A percentile compares a stretch with the other conserved stretches of the same genome.
phyloP scores from a whole-genome alignment of 2,888 invertebrate species.

The Artemia sinica region DNA sequence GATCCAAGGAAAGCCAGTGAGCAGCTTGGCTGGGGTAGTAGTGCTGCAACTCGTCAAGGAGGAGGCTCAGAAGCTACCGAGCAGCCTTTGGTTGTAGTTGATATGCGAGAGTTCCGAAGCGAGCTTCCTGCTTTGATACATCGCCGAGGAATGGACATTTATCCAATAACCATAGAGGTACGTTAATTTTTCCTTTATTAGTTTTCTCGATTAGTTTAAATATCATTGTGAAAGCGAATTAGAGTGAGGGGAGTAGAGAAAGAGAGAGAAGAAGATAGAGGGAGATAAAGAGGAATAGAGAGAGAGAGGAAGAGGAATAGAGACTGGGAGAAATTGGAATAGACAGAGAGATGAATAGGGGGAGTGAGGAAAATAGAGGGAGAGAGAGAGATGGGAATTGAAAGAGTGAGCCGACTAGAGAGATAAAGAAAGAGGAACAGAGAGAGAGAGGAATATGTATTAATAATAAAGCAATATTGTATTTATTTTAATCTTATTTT shows the following conservation, averaged over 20 bases:
- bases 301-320: too few species aligned
- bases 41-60: constrained; percentile 43
- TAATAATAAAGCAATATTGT: too few species aligned
- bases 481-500: constrained; percentile 27
- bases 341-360: too few species aligned
- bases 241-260: too few species aligned
- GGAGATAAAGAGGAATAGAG: too few species aligned
- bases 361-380: too few species aligned
- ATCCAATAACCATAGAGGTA: constrained; percentile 65
- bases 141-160: constrained; percentile 74
- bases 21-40: constrained; percentile 26
- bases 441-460: too few species aligned
- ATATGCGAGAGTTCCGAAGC: constrained; percentile 93
- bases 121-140: constrained; percentile 87
- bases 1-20: constrained; percentile 32
- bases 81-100: constrained; percentile 47
- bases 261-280: too few species aligned
- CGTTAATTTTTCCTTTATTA: constrained; percentile 22
- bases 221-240: neutral
- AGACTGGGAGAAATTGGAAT: too few species aligned
- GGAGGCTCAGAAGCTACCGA: constrained; percentile 33
- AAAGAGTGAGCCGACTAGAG: too few species aligned
- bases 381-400: too few species aligned
- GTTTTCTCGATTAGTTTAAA: neutral
- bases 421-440: too few species aligned